Conservation (phyloP, 92 coral and sea anemone species). For the Pocillopora meandrina region DNA sequence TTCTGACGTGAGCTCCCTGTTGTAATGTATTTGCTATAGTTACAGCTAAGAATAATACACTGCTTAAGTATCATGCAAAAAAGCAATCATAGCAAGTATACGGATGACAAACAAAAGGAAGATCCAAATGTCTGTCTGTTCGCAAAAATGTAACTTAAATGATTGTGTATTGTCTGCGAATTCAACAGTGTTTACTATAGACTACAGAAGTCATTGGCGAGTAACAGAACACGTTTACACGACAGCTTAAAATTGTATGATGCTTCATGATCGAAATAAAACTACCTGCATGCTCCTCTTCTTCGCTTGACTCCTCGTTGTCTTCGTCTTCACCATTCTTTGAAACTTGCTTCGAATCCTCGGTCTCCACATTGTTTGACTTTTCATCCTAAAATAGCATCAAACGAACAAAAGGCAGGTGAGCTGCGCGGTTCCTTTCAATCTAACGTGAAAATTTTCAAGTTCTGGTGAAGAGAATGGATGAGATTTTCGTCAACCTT, state of each 20-base stretch:
- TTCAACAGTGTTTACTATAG: not conserved
- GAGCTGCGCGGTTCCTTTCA: not conserved
- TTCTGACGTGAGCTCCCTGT: too few relatives aligned
- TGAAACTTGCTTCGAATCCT: constrained; percentile 49
- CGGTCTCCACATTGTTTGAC: constrained; percentile 51
- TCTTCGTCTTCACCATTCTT: constrained; percentile 55
- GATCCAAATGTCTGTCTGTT: too few relatives aligned
- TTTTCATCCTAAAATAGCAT: constrained; percentile 42
- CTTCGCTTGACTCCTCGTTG: constrained; percentile 83
- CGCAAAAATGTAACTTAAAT: too few relatives aligned
- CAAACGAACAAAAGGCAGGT: constrained; percentile 17
- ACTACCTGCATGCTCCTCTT: constrained; percentile 68
- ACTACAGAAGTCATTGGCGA: not conserved
- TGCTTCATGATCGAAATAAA: not conserved
- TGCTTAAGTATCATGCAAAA: too few relatives aligned
- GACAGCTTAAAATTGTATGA: not conserved
- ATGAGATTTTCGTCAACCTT: constrained; percentile 33
- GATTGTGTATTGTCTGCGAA: not conserved
- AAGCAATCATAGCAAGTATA: too few relatives aligned
- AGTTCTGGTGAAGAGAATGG: not conserved
- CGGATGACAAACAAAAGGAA: too few relatives aligned
- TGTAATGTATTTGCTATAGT: too few relatives aligned
- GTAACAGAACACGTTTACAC: not conserved
- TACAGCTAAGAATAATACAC: too few relatives aligned
- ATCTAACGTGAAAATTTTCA: not conserved